phyloP scores from a whole-genome alignment of 2,888 invertebrate species.

The Melanophora roralis region DNA sequence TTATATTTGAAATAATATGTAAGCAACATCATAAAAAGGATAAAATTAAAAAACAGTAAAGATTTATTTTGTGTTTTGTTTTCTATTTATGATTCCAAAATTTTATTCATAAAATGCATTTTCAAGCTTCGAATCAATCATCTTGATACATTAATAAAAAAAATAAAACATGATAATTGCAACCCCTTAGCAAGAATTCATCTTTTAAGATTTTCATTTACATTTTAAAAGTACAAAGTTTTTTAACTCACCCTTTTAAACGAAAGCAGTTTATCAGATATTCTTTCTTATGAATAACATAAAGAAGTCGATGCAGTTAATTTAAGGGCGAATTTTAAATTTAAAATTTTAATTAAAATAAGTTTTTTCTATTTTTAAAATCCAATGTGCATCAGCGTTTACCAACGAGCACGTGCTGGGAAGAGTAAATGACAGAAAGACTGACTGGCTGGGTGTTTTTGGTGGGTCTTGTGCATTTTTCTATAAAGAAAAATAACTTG shows the following conservation, averaged over 20 bases:
- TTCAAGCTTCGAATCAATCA: conserved; percentile 35
- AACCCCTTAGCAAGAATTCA: background rate
- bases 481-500: conserved; percentile 40
- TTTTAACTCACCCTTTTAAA: conserved; percentile 19
- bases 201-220: background rate
- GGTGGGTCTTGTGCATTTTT: conserved; percentile 24
- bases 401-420: conserved; percentile 46
- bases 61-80: background rate
- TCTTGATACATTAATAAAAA: background rate
- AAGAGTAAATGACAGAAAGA: background rate
- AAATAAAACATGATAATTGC: background rate
- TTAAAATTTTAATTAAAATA: conserved; percentile 20
- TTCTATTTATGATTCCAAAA: background rate
- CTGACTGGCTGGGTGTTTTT: background rate
- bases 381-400: conserved; percentile 35
- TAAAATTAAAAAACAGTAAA: background rate
- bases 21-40: no score
- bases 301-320: background rate
- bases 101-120: conserved; percentile 29
- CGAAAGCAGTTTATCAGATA: background rate
- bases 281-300: background rate
- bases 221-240: background rate
- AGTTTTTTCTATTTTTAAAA: conserved; percentile 17
- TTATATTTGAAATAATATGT: no score
- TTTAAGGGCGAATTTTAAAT: conserved; percentile 38